Base-by-base conservation (phyloP, 2,113 vertebrate species). In the Trochalopteron elliotii region DNA sequence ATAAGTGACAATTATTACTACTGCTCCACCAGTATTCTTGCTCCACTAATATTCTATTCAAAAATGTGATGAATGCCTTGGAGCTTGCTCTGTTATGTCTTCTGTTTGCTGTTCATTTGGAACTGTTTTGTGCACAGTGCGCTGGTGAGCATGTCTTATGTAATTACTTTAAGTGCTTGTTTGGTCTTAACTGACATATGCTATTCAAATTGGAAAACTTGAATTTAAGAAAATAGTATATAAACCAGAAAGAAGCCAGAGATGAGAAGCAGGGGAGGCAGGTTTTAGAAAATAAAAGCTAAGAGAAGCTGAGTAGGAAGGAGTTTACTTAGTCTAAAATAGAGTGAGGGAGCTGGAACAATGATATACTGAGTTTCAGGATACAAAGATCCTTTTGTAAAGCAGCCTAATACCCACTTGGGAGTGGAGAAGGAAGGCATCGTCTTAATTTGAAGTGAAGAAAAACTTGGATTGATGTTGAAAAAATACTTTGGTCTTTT, bases 21-120 rank as follows among this genome's bases (percentile, higher is more conserved):
- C 59, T 93, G 70, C 20, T 93, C 21, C 30, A 81, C 22, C 37
- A 47, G 15, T 83, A 55, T 91, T 89, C 57, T 63, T 82, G 20
- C 40, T 78, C 45, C 31, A 19, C 11, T 39, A 60, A 37, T 60
- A 60, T 19, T 28, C 17, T 39, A 4, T 39, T 39, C 13, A 11
- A 64, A 94, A 95, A 95, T 67, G 65, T 63, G 83, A 37, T 87
- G 28, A 85, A 82, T 91, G 78, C 88, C 65, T 79, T 72, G 53
- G 64, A 91, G 84, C 84, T 89, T 85, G 37, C 40, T 76, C 39
- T 60, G 4, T 84, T 89, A 42, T 81, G 25, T 68, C 37, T 40
- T 35, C 61, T 2, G 0, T 78, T 89, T 90, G 37, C 67, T 85
- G 20, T 57, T 93, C 59, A 69, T 91, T 93, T 91, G 49, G 70